Evolutionary conservation across 2,797 vertebrate species (phyloP), one percentile per base, ranked within the genome.

Genomic region (Chiroxiphia lanceolata): DNA sequence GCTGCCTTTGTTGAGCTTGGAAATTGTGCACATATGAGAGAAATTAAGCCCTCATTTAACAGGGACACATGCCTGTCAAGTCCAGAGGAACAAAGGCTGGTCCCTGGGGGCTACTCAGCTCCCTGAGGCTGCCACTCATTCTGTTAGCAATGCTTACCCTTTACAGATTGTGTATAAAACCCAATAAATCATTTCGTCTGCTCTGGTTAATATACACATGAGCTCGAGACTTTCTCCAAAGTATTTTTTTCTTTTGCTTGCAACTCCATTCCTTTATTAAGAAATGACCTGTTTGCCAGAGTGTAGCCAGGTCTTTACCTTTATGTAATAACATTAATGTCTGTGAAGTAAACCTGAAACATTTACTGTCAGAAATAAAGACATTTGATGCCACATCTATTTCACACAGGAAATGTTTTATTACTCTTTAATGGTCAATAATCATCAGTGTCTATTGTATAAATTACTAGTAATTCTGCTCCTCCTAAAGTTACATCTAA

Each of bases 61-160:
- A 98, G 98, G 98, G 98, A 99, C 98, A 99, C 98, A 98, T 98
- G 98, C 98, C 98, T 99, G 98, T 99, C 98, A 99, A 98, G 98
- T 98, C 98, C 98, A 97, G 97, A 97, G 98, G 98, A 98, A 98
- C 98, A 98, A 98, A 98, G 98, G 97, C 98, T 95, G 90, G 97
- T 98, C 98, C 98, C 98, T 96, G 89, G 98, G 98, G 98, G 96
- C 98, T 97, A 97, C 95, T 98, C 97, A 97, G 97, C 96, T 98
- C 97, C 97, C 97, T 94, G 91, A 97, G 98, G 96, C 98, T 98
- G 98, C 97, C 98, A 98, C 97, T 98, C 98, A 98, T 97, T 98
- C 98, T 97, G 97, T 98, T 98, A 98, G 98, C 97, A 97, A 97
- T 97, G 97, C 98, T 98, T 98, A 98, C 94, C 97, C 98, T 98